Percentiles rank a stretch among this genome's conserved stretches.
Conservation (phyloP, 2,888 invertebrate genomes). For the Norana najaformis region DNA sequence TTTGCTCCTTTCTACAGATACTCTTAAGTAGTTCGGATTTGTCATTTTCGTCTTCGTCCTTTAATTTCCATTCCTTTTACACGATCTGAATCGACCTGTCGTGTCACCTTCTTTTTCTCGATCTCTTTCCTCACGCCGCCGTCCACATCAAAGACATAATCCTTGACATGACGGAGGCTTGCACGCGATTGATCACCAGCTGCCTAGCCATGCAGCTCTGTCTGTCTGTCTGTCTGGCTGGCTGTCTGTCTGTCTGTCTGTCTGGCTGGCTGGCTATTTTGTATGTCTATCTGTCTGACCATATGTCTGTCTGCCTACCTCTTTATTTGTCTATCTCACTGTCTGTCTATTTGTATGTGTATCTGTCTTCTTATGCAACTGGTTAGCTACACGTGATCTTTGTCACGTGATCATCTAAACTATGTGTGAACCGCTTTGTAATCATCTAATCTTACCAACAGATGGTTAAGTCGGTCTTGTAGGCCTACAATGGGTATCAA, state of each 20-base stretch:
- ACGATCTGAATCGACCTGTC: background rate
- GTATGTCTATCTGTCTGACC: background rate
- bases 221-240: background rate
- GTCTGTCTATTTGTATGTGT: background rate
- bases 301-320: background rate
- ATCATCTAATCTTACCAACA: background rate
- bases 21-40: background rate
- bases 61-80: background rate
- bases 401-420: background rate
- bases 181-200: background rate
- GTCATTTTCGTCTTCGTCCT: background rate
- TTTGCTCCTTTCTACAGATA: background rate
- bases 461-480: background rate
- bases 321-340: background rate
- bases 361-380: background rate
- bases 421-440: background rate
- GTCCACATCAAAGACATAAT: background rate
- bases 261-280: background rate
- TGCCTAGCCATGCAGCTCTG: background rate
- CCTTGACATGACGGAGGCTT: background rate
- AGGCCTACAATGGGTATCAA: background rate
- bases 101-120: background rate
- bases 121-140: background rate
- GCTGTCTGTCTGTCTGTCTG: background rate
- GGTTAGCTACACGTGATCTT: background rate